Base-by-base conservation (phyloP, 2,888 invertebrate genomes). In the Megastigmus dorsalis region DNA sequence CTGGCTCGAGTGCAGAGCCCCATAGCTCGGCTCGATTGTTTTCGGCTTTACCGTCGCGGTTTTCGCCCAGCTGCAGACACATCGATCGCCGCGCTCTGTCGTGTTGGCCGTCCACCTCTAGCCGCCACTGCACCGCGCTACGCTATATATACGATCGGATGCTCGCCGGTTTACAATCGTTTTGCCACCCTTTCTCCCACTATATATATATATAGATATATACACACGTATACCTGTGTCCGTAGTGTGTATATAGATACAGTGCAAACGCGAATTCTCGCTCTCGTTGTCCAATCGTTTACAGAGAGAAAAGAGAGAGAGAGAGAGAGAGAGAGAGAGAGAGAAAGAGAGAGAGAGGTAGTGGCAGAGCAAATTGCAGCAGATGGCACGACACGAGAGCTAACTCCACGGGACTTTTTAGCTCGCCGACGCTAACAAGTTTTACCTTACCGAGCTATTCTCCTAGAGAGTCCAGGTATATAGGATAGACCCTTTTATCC, bases 351-450 rank as follows among this genome's bases (percentile, higher is more conserved):
- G 38, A 52, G 59, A 45, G 28, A 15, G 20, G n/a, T n/a, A n/a
- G n/a, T n/a, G n/a, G n/a, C n/a, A 26, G 20, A 1, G 43, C 45
- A 33, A n/a, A 10, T 28, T 45, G 68, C 63, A 45, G 33, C 74
- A 74, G 68, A 74, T 69, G 74, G 74, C 63, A 43, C 55, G 62
- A 74, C 63, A 74, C 69, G 57, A 74, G 59, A 70, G 76, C 60
- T 76, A 74, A 75, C 73, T 77, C 73, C 70, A 43, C 62, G 50
- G 54, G 48, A 52, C 73, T 70, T 74, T 76, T 78, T 73, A 59
- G 54, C 52, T 52, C 33, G 48, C 23, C 30, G 55, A 45, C 33
- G 65, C 60, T 52, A 67, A 73, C 66, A 50, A 73, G 67, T 72
- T 72, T 72, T 59, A 28, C 65, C 26, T 43, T n/a, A n/a, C 15